Conservation (phyloP, 2,888 invertebrate species). For the Ommatoiulus sabulosus region DNA sequence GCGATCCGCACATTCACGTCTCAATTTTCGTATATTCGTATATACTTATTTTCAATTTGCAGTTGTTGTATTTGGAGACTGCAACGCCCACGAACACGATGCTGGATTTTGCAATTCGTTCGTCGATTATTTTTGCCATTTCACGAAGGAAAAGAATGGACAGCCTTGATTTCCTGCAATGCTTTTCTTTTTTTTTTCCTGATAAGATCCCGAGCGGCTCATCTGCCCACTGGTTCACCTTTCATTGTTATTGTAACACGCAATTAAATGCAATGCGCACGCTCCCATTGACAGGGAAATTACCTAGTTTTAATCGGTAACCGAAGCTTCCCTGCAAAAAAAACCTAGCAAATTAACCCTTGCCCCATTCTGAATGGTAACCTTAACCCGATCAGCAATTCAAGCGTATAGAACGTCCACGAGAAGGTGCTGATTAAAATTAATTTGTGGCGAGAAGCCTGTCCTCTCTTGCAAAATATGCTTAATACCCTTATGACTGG, state of each 20-base stretch:
- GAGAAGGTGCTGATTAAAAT: conserved; percentile 16
- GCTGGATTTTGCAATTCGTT: conserved; percentile 13
- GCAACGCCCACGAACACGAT: not conserved
- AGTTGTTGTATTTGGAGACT: not conserved
- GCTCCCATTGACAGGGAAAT: conserved; percentile 36
- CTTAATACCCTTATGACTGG: not conserved
- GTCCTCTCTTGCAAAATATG: conserved; percentile 19
- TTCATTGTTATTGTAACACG: conserved; percentile 24
- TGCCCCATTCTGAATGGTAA: conserved; percentile 36
- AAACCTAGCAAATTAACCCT: not conserved
- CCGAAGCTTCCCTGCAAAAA: not conserved
- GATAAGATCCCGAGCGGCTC: conserved; percentile 9
- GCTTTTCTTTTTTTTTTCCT: too few relatives aligned
- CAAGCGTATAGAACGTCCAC: not conserved
- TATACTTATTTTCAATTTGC: not conserved
- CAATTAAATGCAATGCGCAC: conserved; percentile 17
- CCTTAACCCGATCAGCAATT: conserved; percentile 40
- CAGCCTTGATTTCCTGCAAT: conserved; percentile 35
- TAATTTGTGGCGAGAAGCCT: conserved; percentile 5
- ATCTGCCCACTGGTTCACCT: conserved; percentile 5
- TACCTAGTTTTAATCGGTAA: conserved; percentile 16
- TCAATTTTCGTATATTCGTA: too few relatives aligned
- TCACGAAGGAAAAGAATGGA: not conserved
- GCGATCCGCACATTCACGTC: not conserved
- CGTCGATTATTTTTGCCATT: not conserved